Conservation (phyloP, 2,113 vertebrate species). For the Castor canadensis region DNA sequence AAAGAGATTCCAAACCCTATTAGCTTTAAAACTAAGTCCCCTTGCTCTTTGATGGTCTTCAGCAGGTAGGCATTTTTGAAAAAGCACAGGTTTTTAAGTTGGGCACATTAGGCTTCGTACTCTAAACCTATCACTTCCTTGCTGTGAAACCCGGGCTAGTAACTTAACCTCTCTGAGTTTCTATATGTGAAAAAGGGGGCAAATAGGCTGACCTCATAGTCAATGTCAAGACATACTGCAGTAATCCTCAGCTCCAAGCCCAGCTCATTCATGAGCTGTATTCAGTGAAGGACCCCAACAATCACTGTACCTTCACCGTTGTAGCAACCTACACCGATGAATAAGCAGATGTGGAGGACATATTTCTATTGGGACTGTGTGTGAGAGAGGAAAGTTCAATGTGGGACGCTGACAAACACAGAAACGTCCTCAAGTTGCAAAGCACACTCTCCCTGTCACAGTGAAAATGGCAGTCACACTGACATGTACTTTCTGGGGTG, state of each 20-base stretch:
- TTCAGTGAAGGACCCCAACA: neutral
- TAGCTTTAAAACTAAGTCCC: neutral
- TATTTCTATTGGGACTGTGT: neutral
- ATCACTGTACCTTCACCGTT: rapidly evolving
- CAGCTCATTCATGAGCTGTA: neutral
- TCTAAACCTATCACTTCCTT: neutral
- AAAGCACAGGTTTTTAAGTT: neutral
- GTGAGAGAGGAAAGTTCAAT: neutral
- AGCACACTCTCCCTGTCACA: neutral
- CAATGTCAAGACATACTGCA: neutral
- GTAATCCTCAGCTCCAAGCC: no score
- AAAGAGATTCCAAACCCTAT: neutral
- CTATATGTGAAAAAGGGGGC: neutral
- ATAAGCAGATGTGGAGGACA: neutral
- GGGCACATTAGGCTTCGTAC: neutral
- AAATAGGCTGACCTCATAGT: neutral
- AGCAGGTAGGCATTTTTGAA: neutral
- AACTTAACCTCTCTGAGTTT: neutral
- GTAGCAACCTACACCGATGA: rapidly evolving
- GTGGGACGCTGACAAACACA: neutral
- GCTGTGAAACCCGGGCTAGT: neutral
- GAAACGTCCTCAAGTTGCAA: neutral
- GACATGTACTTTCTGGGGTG: neutral
- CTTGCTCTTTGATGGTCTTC: neutral
- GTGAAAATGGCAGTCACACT: rapidly evolving